These are phyloP conservation scores for Fulica atra DNA, from an alignment of 2,113 vertebrate genomes.

Conservation along the genomic window DNA sequence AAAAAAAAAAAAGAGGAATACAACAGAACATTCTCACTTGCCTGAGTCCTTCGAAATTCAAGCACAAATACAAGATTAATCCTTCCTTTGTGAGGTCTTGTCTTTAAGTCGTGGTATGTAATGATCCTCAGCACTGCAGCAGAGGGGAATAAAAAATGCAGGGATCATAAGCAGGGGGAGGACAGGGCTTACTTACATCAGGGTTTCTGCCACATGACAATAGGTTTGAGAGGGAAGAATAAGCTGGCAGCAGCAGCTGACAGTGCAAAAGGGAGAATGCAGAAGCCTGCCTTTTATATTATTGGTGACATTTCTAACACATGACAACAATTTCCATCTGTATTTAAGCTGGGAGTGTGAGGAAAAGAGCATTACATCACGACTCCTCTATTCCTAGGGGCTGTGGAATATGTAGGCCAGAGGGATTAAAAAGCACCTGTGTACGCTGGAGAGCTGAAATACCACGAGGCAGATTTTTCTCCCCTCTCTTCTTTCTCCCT, in stretches of 20 bases:
- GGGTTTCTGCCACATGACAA: conserved; percentile 80
- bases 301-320: conserved; percentile 92
- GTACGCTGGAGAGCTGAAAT: conserved; percentile 32
- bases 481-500: not conserved
- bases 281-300: conserved; percentile 88
- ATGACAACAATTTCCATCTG: conserved; percentile 94
- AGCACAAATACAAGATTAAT: conserved; percentile 84
- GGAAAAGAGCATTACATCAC: conserved; percentile 79
- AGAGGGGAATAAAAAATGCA: conserved; percentile 71
- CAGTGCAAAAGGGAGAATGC: conserved; percentile 81
- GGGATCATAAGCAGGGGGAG: conserved; percentile 74
- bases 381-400: conserved; percentile 76
- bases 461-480: not conserved
- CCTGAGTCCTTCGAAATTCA: conserved; percentile 81
- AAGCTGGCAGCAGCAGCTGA: conserved; percentile 80
- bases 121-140: conserved; percentile 81
- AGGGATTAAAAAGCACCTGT: conserved; percentile 86
- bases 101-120: conserved; percentile 81
- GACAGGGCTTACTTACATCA: conserved; percentile 79
- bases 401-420: conserved; percentile 75
- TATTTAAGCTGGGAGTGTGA: conserved; percentile 79
- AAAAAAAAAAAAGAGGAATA: not conserved
- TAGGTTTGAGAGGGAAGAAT: conserved; percentile 72
- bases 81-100: conserved; percentile 84
- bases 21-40: conserved; percentile 67